Evolutionary conservation across 2,888 invertebrate species (phyloP).

Genomic region (Epirrhoe alternata): DNA sequence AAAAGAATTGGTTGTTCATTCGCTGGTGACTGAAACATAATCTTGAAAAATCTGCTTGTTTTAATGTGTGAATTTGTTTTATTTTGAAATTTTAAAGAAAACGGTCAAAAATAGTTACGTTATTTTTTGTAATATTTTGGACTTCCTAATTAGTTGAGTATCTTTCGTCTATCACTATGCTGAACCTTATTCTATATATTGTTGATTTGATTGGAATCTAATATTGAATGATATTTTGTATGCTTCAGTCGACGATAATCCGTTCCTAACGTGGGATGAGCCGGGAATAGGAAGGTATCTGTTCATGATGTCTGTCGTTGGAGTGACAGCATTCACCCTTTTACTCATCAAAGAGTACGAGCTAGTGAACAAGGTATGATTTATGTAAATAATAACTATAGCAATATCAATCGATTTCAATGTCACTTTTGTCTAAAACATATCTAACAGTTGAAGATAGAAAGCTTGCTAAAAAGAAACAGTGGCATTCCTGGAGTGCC

Average conservation of each 20-base stretch:
- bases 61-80: too few relatives aligned
- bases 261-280: constrained; percentile 87
- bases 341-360: constrained; percentile 88
- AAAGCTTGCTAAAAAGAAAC: too few relatives aligned
- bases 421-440: too few relatives aligned
- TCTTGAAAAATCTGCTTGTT: too few relatives aligned
- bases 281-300: constrained; percentile 91
- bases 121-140: background rate
- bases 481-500: too few relatives aligned
- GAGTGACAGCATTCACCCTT: constrained; percentile 85
- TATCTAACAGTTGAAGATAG: too few relatives aligned
- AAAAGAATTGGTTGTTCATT: background rate
- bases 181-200: background rate
- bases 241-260: constrained; percentile 73
- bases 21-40: background rate
- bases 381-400: background rate
- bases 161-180: background rate
- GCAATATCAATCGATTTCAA: too few relatives aligned
- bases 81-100: too few relatives aligned
- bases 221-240: constrained; percentile 6
- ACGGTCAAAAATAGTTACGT: background rate
- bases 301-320: constrained; percentile 87
- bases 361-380: constrained; percentile 76
- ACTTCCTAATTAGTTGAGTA: background rate
- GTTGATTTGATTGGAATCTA: background rate